Evolutionary conservation across 2,888 invertebrate species (phyloP).

Genomic region (Drosophila kanekoi): DNA sequence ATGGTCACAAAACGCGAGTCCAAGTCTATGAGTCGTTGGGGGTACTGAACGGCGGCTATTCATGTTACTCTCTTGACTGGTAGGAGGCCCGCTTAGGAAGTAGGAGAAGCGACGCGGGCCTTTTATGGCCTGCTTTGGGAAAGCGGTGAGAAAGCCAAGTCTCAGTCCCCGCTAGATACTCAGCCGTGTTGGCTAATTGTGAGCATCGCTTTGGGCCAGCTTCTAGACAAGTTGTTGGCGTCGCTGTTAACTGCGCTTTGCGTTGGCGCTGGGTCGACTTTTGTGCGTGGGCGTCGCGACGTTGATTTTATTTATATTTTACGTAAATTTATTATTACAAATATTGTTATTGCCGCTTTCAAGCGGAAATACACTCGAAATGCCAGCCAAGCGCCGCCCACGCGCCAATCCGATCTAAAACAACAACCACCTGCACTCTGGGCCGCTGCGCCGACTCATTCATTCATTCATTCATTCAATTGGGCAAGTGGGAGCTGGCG

Average conservation of each 20-base stretch:
- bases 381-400: constrained; percentile 54
- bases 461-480: constrained; percentile 34
- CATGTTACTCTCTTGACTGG: constrained; percentile 24
- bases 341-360: constrained; percentile 77
- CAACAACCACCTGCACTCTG: constrained; percentile 67
- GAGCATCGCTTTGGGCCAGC: constrained; percentile 72
- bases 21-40: constrained; percentile 41
- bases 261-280: constrained; percentile 45
- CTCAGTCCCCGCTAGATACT: constrained; percentile 6
- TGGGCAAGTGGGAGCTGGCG: constrained; percentile 71
- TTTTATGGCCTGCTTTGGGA: constrained; percentile 71
- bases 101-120: constrained; percentile 52
- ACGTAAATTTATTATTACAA: constrained; percentile 81
- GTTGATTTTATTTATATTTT: constrained; percentile 74
- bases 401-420: constrained; percentile 46
- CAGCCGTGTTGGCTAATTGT: constrained; percentile 65
- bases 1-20: constrained; percentile 67
- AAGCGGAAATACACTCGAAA: constrained; percentile 78
- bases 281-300: constrained; percentile 61
- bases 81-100: constrained; percentile 66
- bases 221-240: constrained; percentile 62
- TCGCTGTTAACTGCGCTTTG: constrained; percentile 48
- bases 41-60: constrained; percentile 23
- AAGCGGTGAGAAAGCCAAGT: constrained; percentile 73
- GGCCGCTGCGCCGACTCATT: constrained; percentile 46